Percentiles rank a stretch among this genome's conserved stretches.
Conservation (phyloP, 2,113 vertebrate species). For the Callionymus lyra region DNA sequence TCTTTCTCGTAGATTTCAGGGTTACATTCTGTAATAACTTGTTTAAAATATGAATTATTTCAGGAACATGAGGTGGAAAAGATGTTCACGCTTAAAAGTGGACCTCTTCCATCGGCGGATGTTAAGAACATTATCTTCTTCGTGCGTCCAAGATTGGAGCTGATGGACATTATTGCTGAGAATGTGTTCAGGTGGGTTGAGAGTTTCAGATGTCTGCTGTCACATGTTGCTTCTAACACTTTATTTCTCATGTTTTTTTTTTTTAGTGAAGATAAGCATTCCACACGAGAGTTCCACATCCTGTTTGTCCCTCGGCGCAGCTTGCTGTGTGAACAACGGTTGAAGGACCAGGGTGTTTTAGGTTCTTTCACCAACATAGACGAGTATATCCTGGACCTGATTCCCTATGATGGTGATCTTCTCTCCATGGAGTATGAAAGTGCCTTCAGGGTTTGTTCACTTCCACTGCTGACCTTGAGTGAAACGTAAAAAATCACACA, state of each 20-base stretch:
- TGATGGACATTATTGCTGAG: slow-evolving; percentile 95
- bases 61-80: slow-evolving; percentile 99
- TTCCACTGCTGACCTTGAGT: neutral
- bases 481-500: neutral
- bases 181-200: slow-evolving; percentile 80
- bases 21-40: neutral
- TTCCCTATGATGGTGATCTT: slow-evolving; percentile 91
- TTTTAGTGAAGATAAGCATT: slow-evolving; percentile 82
- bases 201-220: no score
- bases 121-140: slow-evolving; percentile 98
- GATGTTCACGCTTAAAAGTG: slow-evolving; percentile 94
- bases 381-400: slow-evolving; percentile 90
- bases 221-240: no score
- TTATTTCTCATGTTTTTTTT: neutral
- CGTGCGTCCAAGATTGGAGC: slow-evolving; percentile 84
- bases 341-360: slow-evolving; percentile 88
- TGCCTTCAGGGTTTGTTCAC: slow-evolving; percentile 79
- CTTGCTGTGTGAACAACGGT: slow-evolving; percentile 86
- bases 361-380: slow-evolving; percentile 85
- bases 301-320: slow-evolving; percentile 92
- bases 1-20: neutral
- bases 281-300: slow-evolving; percentile 86
- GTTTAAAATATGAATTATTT: neutral
- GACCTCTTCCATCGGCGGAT: slow-evolving; percentile 79
- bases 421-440: slow-evolving; percentile 95